These are phyloP conservation scores for Apamea epomidion DNA, from an alignment of 2,888 invertebrate genomes.

Conservation along the genomic window DNA sequence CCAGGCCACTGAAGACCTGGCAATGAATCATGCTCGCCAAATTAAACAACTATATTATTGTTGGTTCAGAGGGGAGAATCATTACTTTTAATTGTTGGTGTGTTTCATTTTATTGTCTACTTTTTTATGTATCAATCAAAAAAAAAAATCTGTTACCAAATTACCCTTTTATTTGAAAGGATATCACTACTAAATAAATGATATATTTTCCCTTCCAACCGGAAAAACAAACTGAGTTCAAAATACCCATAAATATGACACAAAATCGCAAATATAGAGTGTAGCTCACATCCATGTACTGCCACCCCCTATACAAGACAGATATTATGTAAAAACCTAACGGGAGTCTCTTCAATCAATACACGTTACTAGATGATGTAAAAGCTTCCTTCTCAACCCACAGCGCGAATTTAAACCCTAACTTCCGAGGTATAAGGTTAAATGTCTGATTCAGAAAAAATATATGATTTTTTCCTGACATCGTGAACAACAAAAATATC, in stretches of 20 bases:
- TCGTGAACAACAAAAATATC: conserved; percentile 83
- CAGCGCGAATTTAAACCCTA: conserved; percentile 74
- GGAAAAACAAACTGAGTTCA: conserved; percentile 66
- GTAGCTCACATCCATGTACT: conserved; percentile 78
- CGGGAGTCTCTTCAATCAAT: conserved; percentile 90
- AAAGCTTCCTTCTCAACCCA: conserved; percentile 81
- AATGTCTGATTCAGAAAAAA: conserved; percentile 64
- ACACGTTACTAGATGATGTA: conserved; percentile 89
- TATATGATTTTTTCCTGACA: conserved; percentile 79
- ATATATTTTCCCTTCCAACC: conserved; percentile 49
- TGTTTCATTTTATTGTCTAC: not conserved
- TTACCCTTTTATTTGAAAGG: conserved; percentile 22
- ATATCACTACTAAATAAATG: conserved; percentile 28
- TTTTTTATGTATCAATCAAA: too few relatives aligned
- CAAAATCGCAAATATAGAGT: conserved; percentile 72
- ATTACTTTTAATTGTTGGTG: not conserved
- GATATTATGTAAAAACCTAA: conserved; percentile 90
- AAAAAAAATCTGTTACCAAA: conserved; percentile 3
- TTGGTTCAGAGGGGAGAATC: not conserved
- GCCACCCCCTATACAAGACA: conserved; percentile 85
- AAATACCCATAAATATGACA: conserved; percentile 71
- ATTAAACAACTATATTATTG: not conserved
- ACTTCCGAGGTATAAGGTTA: conserved; percentile 66
- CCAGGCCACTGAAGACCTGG: not conserved
- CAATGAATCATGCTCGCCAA: not conserved